Conservation (phyloP, 2,888 invertebrate species). For the Noctua comes region DNA sequence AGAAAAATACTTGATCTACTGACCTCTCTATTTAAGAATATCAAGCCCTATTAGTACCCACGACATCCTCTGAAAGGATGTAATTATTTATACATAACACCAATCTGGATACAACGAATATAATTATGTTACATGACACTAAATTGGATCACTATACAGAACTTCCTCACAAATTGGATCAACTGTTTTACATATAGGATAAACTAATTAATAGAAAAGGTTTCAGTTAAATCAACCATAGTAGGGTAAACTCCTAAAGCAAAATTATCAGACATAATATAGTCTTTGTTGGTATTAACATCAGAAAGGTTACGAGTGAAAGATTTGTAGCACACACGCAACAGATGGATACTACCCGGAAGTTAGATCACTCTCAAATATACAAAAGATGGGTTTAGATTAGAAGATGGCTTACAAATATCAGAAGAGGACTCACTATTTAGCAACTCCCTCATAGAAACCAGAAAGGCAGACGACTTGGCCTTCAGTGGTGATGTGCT, state of each 20-base stretch:
- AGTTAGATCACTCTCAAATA: slow-evolving; percentile 15
- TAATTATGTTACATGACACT: slow-evolving; percentile 15
- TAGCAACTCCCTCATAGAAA: neutral
- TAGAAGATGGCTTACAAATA: neutral
- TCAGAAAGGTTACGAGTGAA: neutral
- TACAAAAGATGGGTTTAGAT: neutral
- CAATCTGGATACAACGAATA: neutral
- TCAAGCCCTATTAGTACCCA: slow-evolving; percentile 24
- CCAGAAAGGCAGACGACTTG: slow-evolving; percentile 14
- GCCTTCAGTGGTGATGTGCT: slow-evolving; percentile 28
- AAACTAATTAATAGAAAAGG: slow-evolving; percentile 20
- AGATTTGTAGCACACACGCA: neutral
- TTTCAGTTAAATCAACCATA: slow-evolving; percentile 2
- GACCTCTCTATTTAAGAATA: slow-evolving; percentile 12
- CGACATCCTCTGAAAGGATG: slow-evolving; percentile 15
- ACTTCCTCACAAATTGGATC: slow-evolving; percentile 38
- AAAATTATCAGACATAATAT: neutral
- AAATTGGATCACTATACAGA: slow-evolving; percentile 45
- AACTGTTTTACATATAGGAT: slow-evolving; percentile 25
- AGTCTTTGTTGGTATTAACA: neutral
- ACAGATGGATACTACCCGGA: neutral
- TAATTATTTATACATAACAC: neutral
- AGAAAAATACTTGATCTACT: slow-evolving; percentile 27
- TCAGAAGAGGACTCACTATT: neutral
- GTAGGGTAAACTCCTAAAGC: neutral